Conservation (phyloP, 1,140 invertebrate species). For the Euwallacea similis region DNA sequence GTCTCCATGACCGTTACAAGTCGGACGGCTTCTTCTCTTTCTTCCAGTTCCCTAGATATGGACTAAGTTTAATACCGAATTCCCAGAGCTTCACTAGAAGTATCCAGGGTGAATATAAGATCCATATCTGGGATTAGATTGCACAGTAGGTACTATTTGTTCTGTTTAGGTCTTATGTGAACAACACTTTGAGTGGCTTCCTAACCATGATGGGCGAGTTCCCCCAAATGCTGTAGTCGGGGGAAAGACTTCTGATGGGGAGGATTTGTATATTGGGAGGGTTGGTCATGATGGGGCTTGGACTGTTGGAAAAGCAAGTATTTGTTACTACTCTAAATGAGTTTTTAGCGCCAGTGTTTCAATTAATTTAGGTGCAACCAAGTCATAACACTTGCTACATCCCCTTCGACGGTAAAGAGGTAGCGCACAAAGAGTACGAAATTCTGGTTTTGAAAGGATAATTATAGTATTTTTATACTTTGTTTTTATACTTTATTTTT, state of each 20-base stretch:
- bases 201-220: conserved; percentile 59
- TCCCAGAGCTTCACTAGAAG: too few relatives aligned
- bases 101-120: too few relatives aligned
- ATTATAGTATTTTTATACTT: conserved; percentile 22
- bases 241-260: conserved; percentile 62
- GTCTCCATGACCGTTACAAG: too few relatives aligned
- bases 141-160: too few relatives aligned
- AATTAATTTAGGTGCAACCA: conserved; percentile 58
- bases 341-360: conserved; percentile 25
- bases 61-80: too few relatives aligned
- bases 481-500: conserved; percentile 2
- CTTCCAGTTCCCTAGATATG: too few relatives aligned
- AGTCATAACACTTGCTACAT: conserved; percentile 72
- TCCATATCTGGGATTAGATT: too few relatives aligned
- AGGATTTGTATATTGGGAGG: conserved; percentile 68
- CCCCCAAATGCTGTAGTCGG: conserved; percentile 63
- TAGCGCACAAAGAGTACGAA: conserved; percentile 61
- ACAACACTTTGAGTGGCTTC: conserved; percentile 68
- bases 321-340: neutral
- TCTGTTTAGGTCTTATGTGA: conserved; percentile 61
- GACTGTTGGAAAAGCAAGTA: conserved; percentile 69
- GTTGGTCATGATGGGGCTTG: conserved; percentile 62
- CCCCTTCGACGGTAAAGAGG: conserved; percentile 70
- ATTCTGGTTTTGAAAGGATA: conserved; percentile 56
- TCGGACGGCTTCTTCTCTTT: too few relatives aligned